Evolutionary conservation across 2,113 vertebrate genomes (phyloP).

Genomic region (Sturnira hondurensis): DNA sequence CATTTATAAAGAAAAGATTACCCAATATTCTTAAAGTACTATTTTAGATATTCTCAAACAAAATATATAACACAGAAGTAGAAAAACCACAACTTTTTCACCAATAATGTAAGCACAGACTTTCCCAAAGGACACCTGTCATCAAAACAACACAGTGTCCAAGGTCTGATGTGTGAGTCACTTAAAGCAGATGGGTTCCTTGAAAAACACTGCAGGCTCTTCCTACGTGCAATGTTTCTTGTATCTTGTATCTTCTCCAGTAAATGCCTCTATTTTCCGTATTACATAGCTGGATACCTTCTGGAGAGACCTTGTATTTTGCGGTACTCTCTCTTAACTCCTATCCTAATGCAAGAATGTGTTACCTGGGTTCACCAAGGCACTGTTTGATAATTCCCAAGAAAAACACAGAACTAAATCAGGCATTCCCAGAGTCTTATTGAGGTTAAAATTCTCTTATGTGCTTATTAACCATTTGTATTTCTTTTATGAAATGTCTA

Average conservation of each 20-base stretch:
- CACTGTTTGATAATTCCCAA: not conserved
- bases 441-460: not conserved
- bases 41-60: slow-evolving; percentile 26
- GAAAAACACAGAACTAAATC: not conserved
- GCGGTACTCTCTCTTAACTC: not conserved
- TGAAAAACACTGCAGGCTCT: slow-evolving; percentile 1
- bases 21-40: not conserved
- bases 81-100: slow-evolving; percentile 12
- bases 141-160: slow-evolving; percentile 5
- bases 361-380: not conserved
- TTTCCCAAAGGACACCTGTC: slow-evolving; percentile 11
- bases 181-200: not conserved
- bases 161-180: not conserved
- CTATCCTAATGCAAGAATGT: not conserved
- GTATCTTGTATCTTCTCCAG: too few species aligned
- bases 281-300: too few species aligned
- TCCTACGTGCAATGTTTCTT: not conserved
- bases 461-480: not conserved
- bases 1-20: not conserved
- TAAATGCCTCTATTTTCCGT: too few species aligned
- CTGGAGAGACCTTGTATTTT: not conserved
- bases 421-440: not conserved
- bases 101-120: not conserved
- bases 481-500: not conserved
- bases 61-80: not conserved